phyloP scores from a whole-genome alignment of 35 echinoderm and acorn worm genomes.

The Lytechinus variegatus region DNA sequence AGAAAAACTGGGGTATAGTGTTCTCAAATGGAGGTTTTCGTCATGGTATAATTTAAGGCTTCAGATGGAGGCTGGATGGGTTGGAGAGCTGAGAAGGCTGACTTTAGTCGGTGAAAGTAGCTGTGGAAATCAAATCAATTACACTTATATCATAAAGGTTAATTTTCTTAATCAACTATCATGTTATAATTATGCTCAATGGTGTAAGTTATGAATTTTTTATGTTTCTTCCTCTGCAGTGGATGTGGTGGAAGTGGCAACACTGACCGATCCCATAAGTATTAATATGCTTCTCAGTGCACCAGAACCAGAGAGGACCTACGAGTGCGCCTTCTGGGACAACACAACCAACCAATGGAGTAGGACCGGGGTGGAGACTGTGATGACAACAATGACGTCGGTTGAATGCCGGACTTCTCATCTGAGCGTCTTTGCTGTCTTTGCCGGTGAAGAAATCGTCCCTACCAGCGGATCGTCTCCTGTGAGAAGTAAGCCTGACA shows the following conservation, averaged over 20 bases:
- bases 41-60: no score
- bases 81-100: no score
- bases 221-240: neutral
- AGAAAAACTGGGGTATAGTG: no score
- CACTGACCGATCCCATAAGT: neutral
- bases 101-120: no score
- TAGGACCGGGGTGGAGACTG: neutral
- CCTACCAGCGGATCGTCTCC: neutral
- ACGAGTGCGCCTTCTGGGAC: constrained; percentile 5
- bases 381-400: neutral
- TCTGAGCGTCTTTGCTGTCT: neutral
- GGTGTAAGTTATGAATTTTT: neutral
- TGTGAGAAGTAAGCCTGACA: neutral
- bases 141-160: no score
- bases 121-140: no score
- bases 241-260: neutral
- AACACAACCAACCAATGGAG: neutral
- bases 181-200: no score
- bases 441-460: neutral
- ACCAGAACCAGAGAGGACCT: neutral
- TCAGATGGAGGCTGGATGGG: no score
- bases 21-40: no score
- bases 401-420: neutral
- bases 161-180: no score
- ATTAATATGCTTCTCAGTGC: neutral